phyloP scores from a whole-genome alignment of 2,888 invertebrate genomes.

The Callimorpha dominula region DNA sequence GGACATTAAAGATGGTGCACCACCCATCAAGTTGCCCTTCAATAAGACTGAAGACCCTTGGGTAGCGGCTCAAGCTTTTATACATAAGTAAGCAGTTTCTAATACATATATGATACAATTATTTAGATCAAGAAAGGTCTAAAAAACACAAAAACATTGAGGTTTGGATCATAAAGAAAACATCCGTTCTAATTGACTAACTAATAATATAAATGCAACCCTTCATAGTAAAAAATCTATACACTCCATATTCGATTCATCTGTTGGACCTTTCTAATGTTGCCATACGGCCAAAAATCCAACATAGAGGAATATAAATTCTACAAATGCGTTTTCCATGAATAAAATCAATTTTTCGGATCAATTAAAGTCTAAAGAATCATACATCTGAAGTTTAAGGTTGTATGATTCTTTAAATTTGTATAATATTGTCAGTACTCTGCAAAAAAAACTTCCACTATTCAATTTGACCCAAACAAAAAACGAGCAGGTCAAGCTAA shows the following conservation, averaged over 20 bases:
- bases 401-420: too few species aligned
- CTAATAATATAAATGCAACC: not conserved
- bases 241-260: too few species aligned
- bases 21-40: slow-evolving; percentile 96
- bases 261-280: too few species aligned
- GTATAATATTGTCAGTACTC: too few species aligned
- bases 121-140: too few species aligned
- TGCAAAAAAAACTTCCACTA: too few species aligned
- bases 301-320: not conserved
- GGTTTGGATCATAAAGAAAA: not conserved
- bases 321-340: not conserved
- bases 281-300: not conserved
- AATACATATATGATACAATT: not conserved
- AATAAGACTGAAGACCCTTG: slow-evolving; percentile 97
- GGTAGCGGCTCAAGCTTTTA: slow-evolving; percentile 95
- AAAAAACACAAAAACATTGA: too few species aligned
- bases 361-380: not conserved
- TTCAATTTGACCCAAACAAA: too few species aligned
- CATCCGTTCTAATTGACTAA: not conserved
- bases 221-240: not conserved
- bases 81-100: slow-evolving; percentile 87
- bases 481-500: too few species aligned
- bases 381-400: too few species aligned
- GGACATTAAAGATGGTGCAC: slow-evolving; percentile 96
- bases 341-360: not conserved